These are phyloP conservation scores for Excalfactoria chinensis DNA, from an alignment of 2,113 vertebrate genomes.

Conservation along the genomic window DNA sequence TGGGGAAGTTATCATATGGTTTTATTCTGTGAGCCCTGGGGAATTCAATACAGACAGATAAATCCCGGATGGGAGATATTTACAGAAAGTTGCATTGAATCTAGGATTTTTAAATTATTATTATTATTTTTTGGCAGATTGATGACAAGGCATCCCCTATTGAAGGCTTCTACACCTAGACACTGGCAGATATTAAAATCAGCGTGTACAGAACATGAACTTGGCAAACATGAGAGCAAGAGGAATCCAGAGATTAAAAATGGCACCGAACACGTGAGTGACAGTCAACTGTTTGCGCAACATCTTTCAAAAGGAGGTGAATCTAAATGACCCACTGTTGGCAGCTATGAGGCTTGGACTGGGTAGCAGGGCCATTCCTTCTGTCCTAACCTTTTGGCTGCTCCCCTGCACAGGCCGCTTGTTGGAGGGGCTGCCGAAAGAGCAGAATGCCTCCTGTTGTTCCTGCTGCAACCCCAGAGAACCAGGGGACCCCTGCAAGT, in stretches of 20 bases:
- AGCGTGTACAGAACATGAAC: background rate
- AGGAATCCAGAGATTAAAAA: background rate
- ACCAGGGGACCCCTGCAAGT: background rate
- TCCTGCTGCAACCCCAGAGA: background rate
- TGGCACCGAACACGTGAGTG: background rate
- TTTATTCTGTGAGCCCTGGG: background rate
- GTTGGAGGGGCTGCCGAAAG: background rate
- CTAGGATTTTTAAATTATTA: background rate
- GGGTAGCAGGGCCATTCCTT: background rate
- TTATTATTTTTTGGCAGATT: background rate
- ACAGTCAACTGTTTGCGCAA: background rate
- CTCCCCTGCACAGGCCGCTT: background rate
- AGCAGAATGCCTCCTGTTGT: background rate
- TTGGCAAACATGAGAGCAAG: background rate
- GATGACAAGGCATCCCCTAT: background rate
- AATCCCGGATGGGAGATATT: slow-evolving; percentile 5
- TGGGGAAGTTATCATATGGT: background rate
- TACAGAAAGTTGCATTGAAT: background rate
- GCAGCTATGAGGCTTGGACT: background rate
- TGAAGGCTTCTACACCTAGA: background rate
- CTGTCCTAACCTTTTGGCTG: background rate
- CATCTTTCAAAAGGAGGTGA: background rate
- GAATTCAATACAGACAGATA: background rate
- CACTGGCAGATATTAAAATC: background rate
- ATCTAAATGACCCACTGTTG: background rate